Evolutionary conservation across 2,888 invertebrate genomes (phyloP), one percentile per base, ranked within the genome.

Genomic region (Agrochola litura): DNA sequence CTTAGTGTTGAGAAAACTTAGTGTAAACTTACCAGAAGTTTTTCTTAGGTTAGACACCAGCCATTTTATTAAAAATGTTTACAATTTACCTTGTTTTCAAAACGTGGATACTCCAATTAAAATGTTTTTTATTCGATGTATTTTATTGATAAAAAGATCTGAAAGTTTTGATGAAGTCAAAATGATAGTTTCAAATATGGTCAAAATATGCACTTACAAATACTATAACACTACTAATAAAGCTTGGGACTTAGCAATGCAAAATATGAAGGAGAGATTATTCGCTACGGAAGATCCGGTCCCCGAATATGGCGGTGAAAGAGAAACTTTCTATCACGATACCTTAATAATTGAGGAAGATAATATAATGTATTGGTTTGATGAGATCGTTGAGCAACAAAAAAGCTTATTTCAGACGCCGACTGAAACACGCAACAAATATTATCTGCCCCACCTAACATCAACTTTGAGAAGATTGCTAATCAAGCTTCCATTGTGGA

Each of bases 161-260:
- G 78, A 78, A 78, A 78, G 46, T 74, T 78, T 73, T 78, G 73
- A 78, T 61, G 54, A 61, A 78, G 37, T 78, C 58, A 78, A 78
- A 74, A 70, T 46, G 41, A 54, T 73, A 60, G 43, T 78, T 78
- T 74, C 60, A 46, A 46, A 79, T 75, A 68, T 79, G 61, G 63
- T 79, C 46, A 79, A 79, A 79, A 79, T 79, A 67, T 79, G 79
- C 71, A 79, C 79, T 71, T 75, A 67, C 75, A 79, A 79, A 79
- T 79, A 79, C 67, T 49, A 75, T 72, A 56, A 67, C 79, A 75
- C 66, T 61, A 75, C 70, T 71, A 79, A 79, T 79, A 71, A 79
- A 79, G 71, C 78, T 79, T 79, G 78, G 54, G 71, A 79, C 60
- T 71, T 75, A 67, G 66, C 79, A 71, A 75, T 79, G 79, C 67